A percentile compares a stretch with the other conserved stretches of the same genome.
Conservation (phyloP, 2,113 vertebrate species). For the Seriola rivoliana region DNA sequence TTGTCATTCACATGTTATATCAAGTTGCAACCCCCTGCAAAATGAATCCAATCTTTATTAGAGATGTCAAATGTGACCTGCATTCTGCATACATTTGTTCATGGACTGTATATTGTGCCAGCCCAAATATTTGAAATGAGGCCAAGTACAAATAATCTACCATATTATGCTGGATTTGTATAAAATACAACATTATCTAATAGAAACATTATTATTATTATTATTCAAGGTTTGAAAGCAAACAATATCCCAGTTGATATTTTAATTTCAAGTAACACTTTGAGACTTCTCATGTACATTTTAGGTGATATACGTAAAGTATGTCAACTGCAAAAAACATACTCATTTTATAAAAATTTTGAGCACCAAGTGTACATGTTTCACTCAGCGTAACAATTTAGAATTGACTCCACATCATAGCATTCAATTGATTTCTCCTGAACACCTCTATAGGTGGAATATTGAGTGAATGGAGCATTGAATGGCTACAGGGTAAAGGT, state of each 20-base stretch:
- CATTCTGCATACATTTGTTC: background rate
- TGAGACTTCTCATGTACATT: background rate
- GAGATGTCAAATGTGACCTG: conserved; percentile 18
- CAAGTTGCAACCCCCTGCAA: conserved; percentile 15
- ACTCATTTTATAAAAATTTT: conserved; percentile 23
- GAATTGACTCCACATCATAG: conserved; percentile 54
- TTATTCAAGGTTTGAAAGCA: background rate
- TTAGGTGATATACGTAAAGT: background rate
- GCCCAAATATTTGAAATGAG: background rate
- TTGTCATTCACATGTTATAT: conserved; percentile 43
- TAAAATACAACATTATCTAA: background rate
- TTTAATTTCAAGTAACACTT: background rate
- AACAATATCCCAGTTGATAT: background rate
- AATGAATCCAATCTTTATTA: conserved; percentile 14
- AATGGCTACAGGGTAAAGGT: conserved; percentile 58
- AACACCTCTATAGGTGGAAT: conserved; percentile 61
- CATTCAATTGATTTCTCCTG: conserved; percentile 68
- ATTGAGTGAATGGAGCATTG: conserved; percentile 61
- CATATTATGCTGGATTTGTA: background rate
- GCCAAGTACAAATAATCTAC: background rate
- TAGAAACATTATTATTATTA: too few species aligned
- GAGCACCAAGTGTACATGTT: conserved; percentile 42
- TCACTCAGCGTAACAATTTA: conserved; percentile 51
- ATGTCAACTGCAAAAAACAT: conserved; percentile 7
- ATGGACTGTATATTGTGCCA: background rate